Conservation (phyloP, 2,113 vertebrate species). For the Leucopsar rothschildi region DNA sequence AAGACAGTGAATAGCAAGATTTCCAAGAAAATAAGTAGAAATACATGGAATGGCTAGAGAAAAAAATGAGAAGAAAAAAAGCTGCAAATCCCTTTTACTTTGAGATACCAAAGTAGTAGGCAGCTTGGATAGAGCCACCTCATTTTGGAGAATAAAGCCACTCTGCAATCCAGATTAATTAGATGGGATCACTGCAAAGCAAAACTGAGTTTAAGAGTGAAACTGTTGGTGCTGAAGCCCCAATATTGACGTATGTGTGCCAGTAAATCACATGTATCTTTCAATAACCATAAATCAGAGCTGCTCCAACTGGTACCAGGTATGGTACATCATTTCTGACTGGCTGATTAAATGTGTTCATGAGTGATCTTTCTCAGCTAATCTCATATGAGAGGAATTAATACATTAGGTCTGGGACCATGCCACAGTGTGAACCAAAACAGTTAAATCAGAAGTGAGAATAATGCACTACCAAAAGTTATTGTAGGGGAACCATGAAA, state of each 20-base stretch:
- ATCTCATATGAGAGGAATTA: neutral
- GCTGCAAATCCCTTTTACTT: neutral
- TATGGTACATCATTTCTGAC: neutral
- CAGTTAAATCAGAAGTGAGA: neutral
- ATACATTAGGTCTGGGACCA: neutral
- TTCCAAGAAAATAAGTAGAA: neutral
- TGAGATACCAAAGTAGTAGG: neutral
- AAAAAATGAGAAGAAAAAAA: neutral
- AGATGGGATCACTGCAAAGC: neutral
- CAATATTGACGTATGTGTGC: rapidly evolving
- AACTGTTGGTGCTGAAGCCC: neutral
- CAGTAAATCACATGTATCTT: neutral
- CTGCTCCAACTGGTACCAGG: neutral
- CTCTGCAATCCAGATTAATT: neutral
- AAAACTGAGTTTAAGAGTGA: neutral
- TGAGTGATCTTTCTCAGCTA: neutral
- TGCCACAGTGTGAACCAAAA: neutral
- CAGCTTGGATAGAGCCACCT: neutral
- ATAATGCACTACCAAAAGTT: neutral
- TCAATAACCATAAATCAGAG: neutral
- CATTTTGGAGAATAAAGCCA: neutral
- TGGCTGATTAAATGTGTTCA: neutral
- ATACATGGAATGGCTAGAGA: neutral
- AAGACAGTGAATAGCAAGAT: neutral
- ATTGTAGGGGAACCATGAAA: neutral